Evolutionary conservation across 2,797 vertebrate genomes (phyloP), one percentile per base, ranked within the genome.

Genomic region (Petrocephalus schoutedeni): DNA sequence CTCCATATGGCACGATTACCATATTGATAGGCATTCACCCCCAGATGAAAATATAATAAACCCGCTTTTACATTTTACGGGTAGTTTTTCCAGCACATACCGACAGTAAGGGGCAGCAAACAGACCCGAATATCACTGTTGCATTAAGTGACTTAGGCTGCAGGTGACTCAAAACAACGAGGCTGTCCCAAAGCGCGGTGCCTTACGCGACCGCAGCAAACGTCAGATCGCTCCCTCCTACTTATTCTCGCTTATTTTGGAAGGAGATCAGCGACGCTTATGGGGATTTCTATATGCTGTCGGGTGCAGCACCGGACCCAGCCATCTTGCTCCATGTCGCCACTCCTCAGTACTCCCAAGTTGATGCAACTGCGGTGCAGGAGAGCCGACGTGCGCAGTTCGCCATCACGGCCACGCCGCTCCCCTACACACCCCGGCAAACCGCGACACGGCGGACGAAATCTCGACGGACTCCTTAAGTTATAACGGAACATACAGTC

Each of bases 321-420:
- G 21, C 64, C 9, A 71, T 54, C 36, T 64, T 45, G 84, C 84
- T 58, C 41, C 54, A 86, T 71, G 5, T 54, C 49, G 64, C 61
- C 86, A 71, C 61, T 74, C 61, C 49, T 16, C 45, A 54, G 12
- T 74, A 87, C 86, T 87, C 23, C 67, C 32, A 86, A 71, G 61
- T 87, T 87, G 86, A 87, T 28, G 59, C 23, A 54, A 84, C 28
- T 54, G 61, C 83, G 54, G 16, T 77, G 51, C 16, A 57, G 57
- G 61, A 53, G 64, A 74, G 3, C 64, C 23, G 23, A 74, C 49
- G 36, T 28, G 32, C 54, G 32, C 67, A 32, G 36, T 77, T 45
- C 57, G 45, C 36, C 51, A 19, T 54, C 74, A 21, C 32, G 2
- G n/a, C 21, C 21, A 41, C 86, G 45, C 23, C 19, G 84, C 16